These are phyloP conservation scores for Camponotus fellah DNA, from an alignment of 2,888 invertebrate species.

Conservation along the genomic window DNA sequence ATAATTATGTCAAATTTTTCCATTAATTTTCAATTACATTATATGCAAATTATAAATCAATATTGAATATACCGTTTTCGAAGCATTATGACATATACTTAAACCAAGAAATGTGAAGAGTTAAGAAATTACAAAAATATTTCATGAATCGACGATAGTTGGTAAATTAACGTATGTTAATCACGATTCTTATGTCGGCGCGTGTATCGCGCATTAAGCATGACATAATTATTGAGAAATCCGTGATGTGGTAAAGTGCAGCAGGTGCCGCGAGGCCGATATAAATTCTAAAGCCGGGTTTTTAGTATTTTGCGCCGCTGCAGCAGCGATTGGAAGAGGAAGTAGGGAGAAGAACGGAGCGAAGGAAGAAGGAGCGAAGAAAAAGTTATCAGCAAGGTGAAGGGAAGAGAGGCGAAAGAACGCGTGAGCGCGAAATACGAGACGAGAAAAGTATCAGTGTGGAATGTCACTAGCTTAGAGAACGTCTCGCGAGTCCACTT, in stretches of 20 bases:
- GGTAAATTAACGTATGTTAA: slow-evolving; percentile 33
- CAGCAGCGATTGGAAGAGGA: slow-evolving; percentile 12
- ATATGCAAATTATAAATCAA: background rate
- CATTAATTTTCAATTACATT: background rate
- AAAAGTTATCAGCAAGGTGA: slow-evolving; percentile 30
- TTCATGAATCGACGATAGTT: slow-evolving; percentile 27
- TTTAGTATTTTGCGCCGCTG: slow-evolving; percentile 23
- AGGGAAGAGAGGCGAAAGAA: slow-evolving; percentile 19
- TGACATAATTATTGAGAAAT: slow-evolving; percentile 42
- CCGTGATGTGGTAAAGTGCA: slow-evolving; percentile 32
- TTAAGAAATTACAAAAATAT: background rate
- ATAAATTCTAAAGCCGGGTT: slow-evolving; percentile 38
- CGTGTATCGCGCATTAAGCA: slow-evolving; percentile 1
- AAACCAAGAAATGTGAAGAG: background rate
- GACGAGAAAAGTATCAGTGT: slow-evolving; percentile 82
- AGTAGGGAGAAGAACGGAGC: slow-evolving; percentile 9
- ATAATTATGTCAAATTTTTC: background rate
- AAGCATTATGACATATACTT: background rate
- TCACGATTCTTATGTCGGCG: background rate
- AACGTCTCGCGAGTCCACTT: slow-evolving; percentile 85
- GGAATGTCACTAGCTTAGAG: slow-evolving; percentile 83
- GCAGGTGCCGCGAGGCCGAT: slow-evolving; percentile 38
- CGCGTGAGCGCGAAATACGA: slow-evolving; percentile 79
- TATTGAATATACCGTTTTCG: background rate
- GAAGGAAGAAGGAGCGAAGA: slow-evolving; percentile 1